These are phyloP conservation scores for Eucera pruinosa DNA, from an alignment of 2,888 invertebrate species.

Conservation along the genomic window DNA sequence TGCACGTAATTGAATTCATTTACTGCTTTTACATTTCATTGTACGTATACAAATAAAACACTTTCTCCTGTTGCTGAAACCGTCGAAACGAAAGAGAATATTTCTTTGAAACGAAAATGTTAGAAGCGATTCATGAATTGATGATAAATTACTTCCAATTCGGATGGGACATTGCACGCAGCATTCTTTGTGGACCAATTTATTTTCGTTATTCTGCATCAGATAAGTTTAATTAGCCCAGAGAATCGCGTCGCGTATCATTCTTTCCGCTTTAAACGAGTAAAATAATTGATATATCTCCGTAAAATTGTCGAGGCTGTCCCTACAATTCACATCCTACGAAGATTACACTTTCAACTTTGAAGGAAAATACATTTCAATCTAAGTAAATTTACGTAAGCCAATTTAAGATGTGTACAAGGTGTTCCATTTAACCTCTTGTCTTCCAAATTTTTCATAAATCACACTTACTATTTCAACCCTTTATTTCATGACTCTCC, in stretches of 20 bases:
- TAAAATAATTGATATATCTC: background rate
- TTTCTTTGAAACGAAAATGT: background rate
- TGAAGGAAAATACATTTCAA: too few species aligned
- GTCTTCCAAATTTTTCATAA: too few species aligned
- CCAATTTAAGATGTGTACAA: too few species aligned
- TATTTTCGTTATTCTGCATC: conserved; percentile 21
- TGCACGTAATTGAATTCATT: too few species aligned
- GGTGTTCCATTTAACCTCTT: too few species aligned
- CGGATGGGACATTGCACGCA: background rate
- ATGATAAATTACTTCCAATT: conserved; percentile 15
- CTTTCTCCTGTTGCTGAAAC: background rate
- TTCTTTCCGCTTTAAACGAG: background rate
- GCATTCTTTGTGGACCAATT: conserved; percentile 13
- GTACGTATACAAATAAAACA: too few species aligned
- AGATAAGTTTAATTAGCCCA: conserved; percentile 12
- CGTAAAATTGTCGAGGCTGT: background rate
- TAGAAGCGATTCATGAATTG: background rate
- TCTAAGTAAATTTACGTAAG: too few species aligned
- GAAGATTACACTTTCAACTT: background rate
- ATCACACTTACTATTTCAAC: too few species aligned
- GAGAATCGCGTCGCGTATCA: background rate
- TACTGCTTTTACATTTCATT: too few species aligned
- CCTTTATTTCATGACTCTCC: too few species aligned
- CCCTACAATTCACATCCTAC: background rate
- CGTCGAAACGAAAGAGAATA: background rate